Base-by-base conservation (phyloP, 2,113 vertebrate species). In the Cebus imitator region DNA sequence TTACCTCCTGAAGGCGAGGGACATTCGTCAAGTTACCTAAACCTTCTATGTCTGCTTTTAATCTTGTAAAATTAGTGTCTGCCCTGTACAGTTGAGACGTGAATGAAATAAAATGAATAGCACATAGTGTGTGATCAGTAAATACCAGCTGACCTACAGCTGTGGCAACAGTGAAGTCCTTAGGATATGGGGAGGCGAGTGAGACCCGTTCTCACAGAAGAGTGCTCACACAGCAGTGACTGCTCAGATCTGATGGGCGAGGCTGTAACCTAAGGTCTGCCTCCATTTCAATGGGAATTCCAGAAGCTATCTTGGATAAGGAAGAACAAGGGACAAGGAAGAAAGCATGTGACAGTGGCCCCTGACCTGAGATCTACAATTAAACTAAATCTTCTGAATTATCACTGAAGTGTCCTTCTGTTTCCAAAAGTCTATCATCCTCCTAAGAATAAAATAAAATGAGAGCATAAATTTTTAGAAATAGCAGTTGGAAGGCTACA, bases 391-490 rank as follows among this genome's bases (percentile, higher is more conserved):
- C 92, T 92, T 89, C 75, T 73, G 76, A 92, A 81, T 93, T 43
- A 55, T 87, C 93, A 75, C 66, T 37, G 12, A 70, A 78, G 37
- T 20, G 83, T 93, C 87, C 57, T 94, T 94, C 86, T 97, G 85
- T 61, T 79, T 91, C 93, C 82, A 87, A 93, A 95, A 95, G 57
- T 91, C 92, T 96, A 75, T 50, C 55, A 23, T 96, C 83, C 86
- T 75, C 86, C 90, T 73, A 92, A 97, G 95, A 97, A 97, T 96
- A 98, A 97, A 92, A 94, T 93, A 90, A 97, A 97, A 97, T 20
- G 87, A 97, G 97, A 96, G 70, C 95, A 85, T 78, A 92, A 79
- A 78, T 79, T 79, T 98, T 97, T 95, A 94, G 97, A 98, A 96
- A 96, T 97, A 97, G 72, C 96, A 96, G 81, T 97, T 95, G 84